Evolutionary conservation across 2,797 vertebrate species (phyloP), one percentile per base, ranked within the genome.

Genomic region (Triplophysa yarkandensis): DNA sequence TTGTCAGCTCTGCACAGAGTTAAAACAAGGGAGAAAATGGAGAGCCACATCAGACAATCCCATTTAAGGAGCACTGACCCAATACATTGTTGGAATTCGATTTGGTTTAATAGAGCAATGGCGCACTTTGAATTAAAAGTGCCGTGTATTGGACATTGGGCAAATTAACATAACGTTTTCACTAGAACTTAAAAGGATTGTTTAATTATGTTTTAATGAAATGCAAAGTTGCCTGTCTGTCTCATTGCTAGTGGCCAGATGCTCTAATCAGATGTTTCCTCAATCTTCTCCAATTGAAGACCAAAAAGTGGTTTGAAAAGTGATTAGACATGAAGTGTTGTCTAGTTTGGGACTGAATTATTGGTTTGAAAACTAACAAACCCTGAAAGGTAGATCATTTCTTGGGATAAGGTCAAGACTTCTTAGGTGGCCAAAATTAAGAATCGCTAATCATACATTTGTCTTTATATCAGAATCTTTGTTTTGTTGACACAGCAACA

Each of bases 161-260:
- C 17, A 44, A 79, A 80, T 70, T 68, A 77, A 64, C 55, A 23
- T 77, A 76, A 81, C 52, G 77, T 71, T 82, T 79, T 79, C 52
- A 69, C 68, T 72, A 60, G 69, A 80, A 84, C 71, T 73, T 82
- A 72, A 79, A 82, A 79, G 68, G 68, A 77, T 65, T 60, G 73
- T 73, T 84, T 82, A 84, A 84, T 84, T 79, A 70, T 67, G 74
- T 75, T 82, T 80, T 82, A 84, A 80, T 82, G 70, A 79, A 82
- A 82, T 63, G 16, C 76, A 80, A 79, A 77, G 66, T 76, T 23
- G 62, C 74, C n/a, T 82, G 74, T 80, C 74, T 68, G 19, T 77
- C 77, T 78, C 63, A 72, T 62, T 55, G 71, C 74, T 41, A 39
- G 73, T 75, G 74, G 74, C 68, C 54, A 76, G 74, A 71, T 75